Percentiles rank a stretch among this genome's conserved stretches.
These are phyloP conservation scores for Hetaerina americana DNA, from an alignment of 1,140 invertebrate genomes.

Conservation along the genomic window DNA sequence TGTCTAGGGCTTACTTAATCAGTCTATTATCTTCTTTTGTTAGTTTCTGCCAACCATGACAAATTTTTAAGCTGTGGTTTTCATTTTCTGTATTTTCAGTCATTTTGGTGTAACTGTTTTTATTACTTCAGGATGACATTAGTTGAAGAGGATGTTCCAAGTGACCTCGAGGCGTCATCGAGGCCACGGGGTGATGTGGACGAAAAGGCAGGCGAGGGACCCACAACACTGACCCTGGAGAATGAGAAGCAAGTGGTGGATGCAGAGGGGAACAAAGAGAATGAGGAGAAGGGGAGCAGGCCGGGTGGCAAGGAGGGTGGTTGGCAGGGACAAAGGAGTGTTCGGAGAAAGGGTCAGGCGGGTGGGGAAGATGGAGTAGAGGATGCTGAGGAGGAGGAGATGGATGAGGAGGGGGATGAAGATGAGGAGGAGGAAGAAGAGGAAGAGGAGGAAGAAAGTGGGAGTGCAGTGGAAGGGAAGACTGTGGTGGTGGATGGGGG, in stretches of 20 bases:
- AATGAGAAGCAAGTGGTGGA: slow-evolving; percentile 1
- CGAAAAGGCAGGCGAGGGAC: slow-evolving; percentile 2
- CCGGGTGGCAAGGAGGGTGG: slow-evolving; percentile 13
- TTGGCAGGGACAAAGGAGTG: slow-evolving; percentile 8
- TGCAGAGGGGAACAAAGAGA: background rate
- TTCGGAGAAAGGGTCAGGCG: slow-evolving; percentile 15
- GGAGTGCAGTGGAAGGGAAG: slow-evolving; percentile 19
- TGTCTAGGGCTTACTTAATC: no score
- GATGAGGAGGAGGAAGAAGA: slow-evolving; percentile 12
- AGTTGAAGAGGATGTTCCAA: slow-evolving; percentile 2
- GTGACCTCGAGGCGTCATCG: background rate
- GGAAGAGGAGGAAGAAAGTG: slow-evolving; percentile 13
- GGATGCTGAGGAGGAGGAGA: slow-evolving; percentile 20
- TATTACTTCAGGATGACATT: background rate
- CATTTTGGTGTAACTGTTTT: no score
- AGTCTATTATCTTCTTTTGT: no score
- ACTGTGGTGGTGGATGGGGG: slow-evolving; percentile 16
- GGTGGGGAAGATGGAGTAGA: slow-evolving; percentile 19
- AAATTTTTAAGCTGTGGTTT: no score
- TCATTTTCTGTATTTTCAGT: no score
- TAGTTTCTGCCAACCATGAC: no score
- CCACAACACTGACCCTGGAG: background rate
- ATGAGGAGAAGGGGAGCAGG: background rate
- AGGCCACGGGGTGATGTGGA: background rate
- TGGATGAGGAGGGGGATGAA: slow-evolving; percentile 17